Evolutionary conservation across 2,888 invertebrate genomes (phyloP).

Genomic region (Lymantria monacha): DNA sequence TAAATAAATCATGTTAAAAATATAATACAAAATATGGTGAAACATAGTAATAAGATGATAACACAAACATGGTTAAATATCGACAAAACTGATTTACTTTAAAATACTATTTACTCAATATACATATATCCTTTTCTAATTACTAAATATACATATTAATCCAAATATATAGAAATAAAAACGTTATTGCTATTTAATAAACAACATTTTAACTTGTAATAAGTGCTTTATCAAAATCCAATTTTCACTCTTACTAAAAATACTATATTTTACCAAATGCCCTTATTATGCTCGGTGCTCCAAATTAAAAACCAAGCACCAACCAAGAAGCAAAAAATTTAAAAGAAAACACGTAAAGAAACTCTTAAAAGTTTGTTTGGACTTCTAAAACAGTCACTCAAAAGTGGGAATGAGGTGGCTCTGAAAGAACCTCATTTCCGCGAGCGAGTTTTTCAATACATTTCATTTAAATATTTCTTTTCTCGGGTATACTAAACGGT

Average conservation of each 20-base stretch:
- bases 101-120: no score
- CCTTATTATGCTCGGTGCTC: constrained; percentile 14
- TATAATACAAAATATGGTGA: no score
- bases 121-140: no score
- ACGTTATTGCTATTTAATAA: no score
- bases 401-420: constrained; percentile 59
- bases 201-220: not conserved
- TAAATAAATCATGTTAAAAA: no score
- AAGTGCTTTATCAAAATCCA: not conserved
- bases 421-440: constrained; percentile 80
- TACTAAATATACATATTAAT: no score
- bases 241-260: not conserved
- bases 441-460: constrained; percentile 74
- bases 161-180: no score
- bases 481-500: constrained; percentile 59
- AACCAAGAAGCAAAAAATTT: constrained; percentile 6
- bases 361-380: constrained; percentile 48
- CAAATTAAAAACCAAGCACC: constrained; percentile 17
- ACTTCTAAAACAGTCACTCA: constrained; percentile 68
- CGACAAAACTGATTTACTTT: no score
- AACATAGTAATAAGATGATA: no score
- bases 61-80: no score
- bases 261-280: constrained; percentile 3
- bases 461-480: constrained; percentile 75
- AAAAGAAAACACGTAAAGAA: constrained; percentile 35